Evolutionary conservation across 2,888 invertebrate species (phyloP).

Genomic region (Acanthosepion pharaonis): DNA sequence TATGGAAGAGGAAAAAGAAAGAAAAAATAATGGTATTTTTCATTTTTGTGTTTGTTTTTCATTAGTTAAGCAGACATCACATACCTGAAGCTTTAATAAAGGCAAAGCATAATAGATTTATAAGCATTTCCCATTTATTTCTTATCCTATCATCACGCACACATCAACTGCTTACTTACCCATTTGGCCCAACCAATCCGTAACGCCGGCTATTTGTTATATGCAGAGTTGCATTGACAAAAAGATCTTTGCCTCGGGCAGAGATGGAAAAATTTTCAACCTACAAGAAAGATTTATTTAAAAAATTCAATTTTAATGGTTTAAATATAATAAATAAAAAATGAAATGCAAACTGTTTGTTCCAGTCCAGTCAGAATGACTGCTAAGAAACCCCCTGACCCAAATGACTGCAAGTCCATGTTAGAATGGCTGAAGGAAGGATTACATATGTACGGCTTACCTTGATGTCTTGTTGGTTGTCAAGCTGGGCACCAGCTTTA

Average conservation of each 20-base stretch:
- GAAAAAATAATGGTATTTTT: no score
- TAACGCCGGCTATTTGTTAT: constrained; percentile 96
- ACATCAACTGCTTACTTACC: constrained; percentile 77
- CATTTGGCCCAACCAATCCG: constrained; percentile 98
- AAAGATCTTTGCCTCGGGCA: constrained; percentile 96
- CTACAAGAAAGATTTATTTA: constrained; percentile 60
- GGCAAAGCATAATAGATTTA: no score
- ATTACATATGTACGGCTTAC: constrained; percentile 75
- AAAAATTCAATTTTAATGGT: background rate
- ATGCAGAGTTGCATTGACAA: constrained; percentile 93
- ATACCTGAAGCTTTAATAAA: no score
- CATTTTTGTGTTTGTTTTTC: no score
- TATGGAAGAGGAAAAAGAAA: no score
- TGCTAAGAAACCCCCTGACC: no score
- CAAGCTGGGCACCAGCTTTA: constrained; percentile 75
- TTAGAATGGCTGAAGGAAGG: background rate
- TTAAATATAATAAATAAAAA: background rate
- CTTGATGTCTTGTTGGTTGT: constrained; percentile 97
- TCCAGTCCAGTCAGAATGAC: no score
- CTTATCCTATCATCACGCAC: no score
- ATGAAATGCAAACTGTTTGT: no score
- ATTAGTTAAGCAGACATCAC: no score
- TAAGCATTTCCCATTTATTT: no score
- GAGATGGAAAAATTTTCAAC: constrained; percentile 96
- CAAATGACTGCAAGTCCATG: no score